Conservation (phyloP, 2,888 invertebrate species). For the Philereme transversata region DNA sequence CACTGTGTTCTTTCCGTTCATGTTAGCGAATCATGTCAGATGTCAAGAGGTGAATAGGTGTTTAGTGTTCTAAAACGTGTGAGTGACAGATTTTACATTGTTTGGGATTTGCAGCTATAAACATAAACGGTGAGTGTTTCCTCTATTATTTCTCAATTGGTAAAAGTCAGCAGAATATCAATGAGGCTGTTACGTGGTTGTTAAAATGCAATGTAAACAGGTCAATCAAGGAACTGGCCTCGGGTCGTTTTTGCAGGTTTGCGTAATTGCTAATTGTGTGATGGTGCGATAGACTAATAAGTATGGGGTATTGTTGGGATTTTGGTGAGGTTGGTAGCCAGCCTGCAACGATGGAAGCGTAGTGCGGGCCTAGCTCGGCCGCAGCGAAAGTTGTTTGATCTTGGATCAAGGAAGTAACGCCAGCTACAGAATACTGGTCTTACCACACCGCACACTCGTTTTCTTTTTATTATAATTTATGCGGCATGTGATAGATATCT, state of each 20-base stretch:
- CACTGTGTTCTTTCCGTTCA: slow-evolving; percentile 62
- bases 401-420: slow-evolving; percentile 71
- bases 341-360: slow-evolving; percentile 38
- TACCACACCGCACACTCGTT: slow-evolving; percentile 45
- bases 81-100: slow-evolving; percentile 80
- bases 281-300: slow-evolving; percentile 25
- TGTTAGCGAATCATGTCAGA: slow-evolving; percentile 72
- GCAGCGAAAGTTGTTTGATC: slow-evolving; percentile 79
- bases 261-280: slow-evolving; percentile 56
- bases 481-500: slow-evolving; percentile 8
- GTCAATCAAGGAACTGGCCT: slow-evolving; percentile 41
- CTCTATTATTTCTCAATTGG: slow-evolving; percentile 50
- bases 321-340: slow-evolving; percentile 41
- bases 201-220: slow-evolving; percentile 34
- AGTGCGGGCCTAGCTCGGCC: slow-evolving; percentile 41
- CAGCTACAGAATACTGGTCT: slow-evolving; percentile 55
- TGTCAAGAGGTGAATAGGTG: slow-evolving; percentile 82
- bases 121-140: slow-evolving; percentile 76
- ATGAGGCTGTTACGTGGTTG: slow-evolving; percentile 46
- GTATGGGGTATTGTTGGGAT: slow-evolving; percentile 35
- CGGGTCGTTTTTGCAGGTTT: slow-evolving; percentile 47
- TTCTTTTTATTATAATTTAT: slow-evolving; percentile 25
- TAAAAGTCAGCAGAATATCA: slow-evolving; percentile 26
- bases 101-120: slow-evolving; percentile 79
- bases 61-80: slow-evolving; percentile 75